Percentiles rank a stretch among this genome's conserved stretches.
phyloP scores from a whole-genome alignment of 1,140 invertebrate species.

The Nixonia krombeini region DNA sequence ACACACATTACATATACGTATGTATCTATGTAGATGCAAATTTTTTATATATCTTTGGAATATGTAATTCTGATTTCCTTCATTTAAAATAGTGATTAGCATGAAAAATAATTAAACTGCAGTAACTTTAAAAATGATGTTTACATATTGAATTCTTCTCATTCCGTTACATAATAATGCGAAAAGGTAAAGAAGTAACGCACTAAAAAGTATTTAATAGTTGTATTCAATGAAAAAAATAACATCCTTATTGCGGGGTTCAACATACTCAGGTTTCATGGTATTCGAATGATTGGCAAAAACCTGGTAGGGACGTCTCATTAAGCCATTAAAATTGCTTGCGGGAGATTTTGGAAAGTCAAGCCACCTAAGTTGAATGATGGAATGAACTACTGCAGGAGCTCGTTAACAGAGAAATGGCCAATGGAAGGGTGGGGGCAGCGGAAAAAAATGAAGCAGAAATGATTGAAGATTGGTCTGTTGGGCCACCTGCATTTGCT shows the following conservation, averaged over 20 bases:
- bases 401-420: slow-evolving; percentile 40
- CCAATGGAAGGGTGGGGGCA: slow-evolving; percentile 1
- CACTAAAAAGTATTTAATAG: too few species aligned
- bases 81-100: too few species aligned
- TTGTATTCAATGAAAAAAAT: slow-evolving; percentile 13
- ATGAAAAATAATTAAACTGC: too few species aligned
- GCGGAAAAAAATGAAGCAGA: slow-evolving; percentile 41
- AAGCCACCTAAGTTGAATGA: slow-evolving; percentile 37
- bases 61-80: too few species aligned
- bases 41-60: too few species aligned
- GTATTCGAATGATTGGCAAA: slow-evolving; percentile 29
- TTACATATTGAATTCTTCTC: too few species aligned
- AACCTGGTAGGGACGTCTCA: slow-evolving; percentile 39
- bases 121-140: too few species aligned
- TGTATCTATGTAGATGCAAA: too few species aligned
- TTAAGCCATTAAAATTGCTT: slow-evolving; percentile 45
- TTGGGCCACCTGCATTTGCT: slow-evolving; percentile 43
- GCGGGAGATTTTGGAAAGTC: slow-evolving; percentile 33
- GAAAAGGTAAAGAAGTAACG: too few species aligned
- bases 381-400: slow-evolving; percentile 21
- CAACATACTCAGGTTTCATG: slow-evolving; percentile 19
- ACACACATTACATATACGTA: too few species aligned
- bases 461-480: slow-evolving; percentile 41
- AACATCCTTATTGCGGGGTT: slow-evolving; percentile 28
- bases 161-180: too few species aligned